Evolutionary conservation across 2,888 invertebrate species (phyloP), one percentile per base, ranked within the genome.

Genomic region (Tineola bisselliella): DNA sequence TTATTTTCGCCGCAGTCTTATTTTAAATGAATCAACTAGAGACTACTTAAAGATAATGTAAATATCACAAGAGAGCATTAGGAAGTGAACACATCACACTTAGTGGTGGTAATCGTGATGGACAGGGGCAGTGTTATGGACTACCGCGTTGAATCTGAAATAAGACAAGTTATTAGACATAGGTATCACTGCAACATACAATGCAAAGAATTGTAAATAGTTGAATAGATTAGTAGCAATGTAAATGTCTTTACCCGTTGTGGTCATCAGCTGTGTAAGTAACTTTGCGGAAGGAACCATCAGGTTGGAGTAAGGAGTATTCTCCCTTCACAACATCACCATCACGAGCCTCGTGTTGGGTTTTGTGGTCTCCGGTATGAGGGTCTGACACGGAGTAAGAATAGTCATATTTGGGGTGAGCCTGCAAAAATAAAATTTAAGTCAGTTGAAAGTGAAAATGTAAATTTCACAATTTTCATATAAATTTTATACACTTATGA

Each of bases 1-100:
- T 84, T 84, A 86, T 86, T 84, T 70, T 84, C 84, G 84, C 83
- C 84, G 84, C 87, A 86, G 87, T 87, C 86, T 81, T 81, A 77
- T 77, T 58, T 76, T 71, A 77, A 73, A 74, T 70, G 74, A 73
- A 73, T 80, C 76, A 81, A 84, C 86, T 84, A 84, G 83, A 82
- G 77, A 82, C 83, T 84, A 84, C 84, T 74, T 84, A 79, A 66
- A 43, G 31, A 71, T 75, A 77, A 77, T 75, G 75, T 79, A 79
- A 87, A 86, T 86, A 87, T 87, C 86, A 86, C 86, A 87, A 81
- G 75, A 71, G 72, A 76, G 76, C 68, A 71, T 75, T 71, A 59
- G 56, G 61, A 56, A 68, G 72, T 25, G 11, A 25, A 11, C 4
- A 19, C 74, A 63, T 62, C 62, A 66, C 61, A 65, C 3, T 63